Evolutionary conservation across 2,888 invertebrate genomes (phyloP).

Genomic region (Pseudolycoriella hygida): DNA sequence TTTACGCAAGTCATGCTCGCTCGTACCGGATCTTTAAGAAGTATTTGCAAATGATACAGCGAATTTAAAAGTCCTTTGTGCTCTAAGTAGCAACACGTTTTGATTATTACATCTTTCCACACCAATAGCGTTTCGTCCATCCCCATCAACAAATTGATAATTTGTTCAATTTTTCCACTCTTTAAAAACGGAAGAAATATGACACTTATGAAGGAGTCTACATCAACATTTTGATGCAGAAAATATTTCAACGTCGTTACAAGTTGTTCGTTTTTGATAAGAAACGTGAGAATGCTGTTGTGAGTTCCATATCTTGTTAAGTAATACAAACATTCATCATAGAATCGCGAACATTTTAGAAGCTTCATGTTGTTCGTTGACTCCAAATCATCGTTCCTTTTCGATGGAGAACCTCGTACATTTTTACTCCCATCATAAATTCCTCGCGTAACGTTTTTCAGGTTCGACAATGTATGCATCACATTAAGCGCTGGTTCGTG

Average conservation of each 20-base stretch:
- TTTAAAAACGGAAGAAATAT: conserved; percentile 52
- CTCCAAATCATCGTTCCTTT: neutral
- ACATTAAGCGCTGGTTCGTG: conserved; percentile 41
- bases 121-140: conserved; percentile 45
- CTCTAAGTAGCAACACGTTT: conserved; percentile 54
- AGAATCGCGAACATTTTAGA: conserved; percentile 36
- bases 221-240: conserved; percentile 45
- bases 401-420: conserved; percentile 14
- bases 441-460: conserved; percentile 36
- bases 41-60: conserved; percentile 55
- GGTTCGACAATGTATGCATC: conserved; percentile 37
- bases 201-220: conserved; percentile 52
- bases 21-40: conserved; percentile 52
- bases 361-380: conserved; percentile 20
- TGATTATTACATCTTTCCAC: conserved; percentile 54
- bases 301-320: conserved; percentile 63
- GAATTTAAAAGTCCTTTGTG: conserved; percentile 46
- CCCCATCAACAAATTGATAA: conserved; percentile 44
- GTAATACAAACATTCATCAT: conserved; percentile 69
- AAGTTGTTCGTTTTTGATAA: conserved; percentile 51
- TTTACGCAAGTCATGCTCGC: conserved; percentile 66
- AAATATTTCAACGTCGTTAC: conserved; percentile 51
- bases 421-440: conserved; percentile 25
- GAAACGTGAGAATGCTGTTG: conserved; percentile 54
- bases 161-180: conserved; percentile 38